phyloP scores from a whole-genome alignment of 2,797 vertebrate genomes.

The Chelon auratus region DNA sequence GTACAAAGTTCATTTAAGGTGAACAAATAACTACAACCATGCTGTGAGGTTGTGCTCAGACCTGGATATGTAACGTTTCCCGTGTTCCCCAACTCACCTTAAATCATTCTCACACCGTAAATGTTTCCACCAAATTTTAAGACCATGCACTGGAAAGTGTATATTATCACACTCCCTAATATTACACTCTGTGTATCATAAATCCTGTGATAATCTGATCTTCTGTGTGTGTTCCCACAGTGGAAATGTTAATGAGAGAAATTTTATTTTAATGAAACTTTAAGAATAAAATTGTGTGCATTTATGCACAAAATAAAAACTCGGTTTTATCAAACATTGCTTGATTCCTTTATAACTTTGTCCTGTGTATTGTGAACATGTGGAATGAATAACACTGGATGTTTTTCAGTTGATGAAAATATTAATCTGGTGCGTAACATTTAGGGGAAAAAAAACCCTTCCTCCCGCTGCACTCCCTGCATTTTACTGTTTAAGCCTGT shows the following conservation, averaged over 20 bases:
- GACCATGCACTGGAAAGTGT: no score
- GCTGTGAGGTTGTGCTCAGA: not conserved
- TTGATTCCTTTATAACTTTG: not conserved
- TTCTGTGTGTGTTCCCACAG: not conserved
- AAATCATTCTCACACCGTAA: no score
- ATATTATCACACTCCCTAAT: no score
- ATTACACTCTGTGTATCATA: no score
- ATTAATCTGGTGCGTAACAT: constrained; percentile 29
- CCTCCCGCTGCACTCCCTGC: constrained; percentile 16
- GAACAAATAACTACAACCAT: not conserved
- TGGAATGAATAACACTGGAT: not conserved
- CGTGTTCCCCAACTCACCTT: no score
- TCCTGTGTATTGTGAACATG: not conserved
- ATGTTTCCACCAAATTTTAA: no score
- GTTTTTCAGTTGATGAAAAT: constrained; percentile 31
- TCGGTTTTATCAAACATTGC: not conserved
- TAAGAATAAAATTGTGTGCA: not conserved
- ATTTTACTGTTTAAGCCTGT: constrained; percentile 35
- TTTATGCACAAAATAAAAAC: not conserved
- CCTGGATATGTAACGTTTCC: no score
- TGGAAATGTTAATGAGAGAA: not conserved
- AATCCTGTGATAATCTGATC: no score
- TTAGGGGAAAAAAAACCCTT: constrained; percentile 8
- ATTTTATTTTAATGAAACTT: not conserved
- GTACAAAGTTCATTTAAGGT: not conserved